Evolutionary conservation across 2,888 invertebrate genomes (phyloP).

Genomic region (Anarsia innoxiella): DNA sequence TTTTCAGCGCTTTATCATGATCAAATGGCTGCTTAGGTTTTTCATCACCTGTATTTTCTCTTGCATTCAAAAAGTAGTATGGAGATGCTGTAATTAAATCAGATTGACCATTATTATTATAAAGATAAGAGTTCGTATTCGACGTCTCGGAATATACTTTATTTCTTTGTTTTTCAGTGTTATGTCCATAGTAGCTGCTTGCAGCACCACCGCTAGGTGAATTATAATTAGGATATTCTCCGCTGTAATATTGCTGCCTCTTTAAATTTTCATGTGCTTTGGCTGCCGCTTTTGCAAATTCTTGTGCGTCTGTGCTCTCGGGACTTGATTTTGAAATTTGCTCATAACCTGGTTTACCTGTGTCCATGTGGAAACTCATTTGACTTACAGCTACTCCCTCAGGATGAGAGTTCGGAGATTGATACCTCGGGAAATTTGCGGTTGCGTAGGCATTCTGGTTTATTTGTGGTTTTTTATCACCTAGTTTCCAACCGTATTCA

Average conservation of each 20-base stretch:
- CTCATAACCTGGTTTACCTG: conserved; percentile 45
- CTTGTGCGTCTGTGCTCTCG: conserved; percentile 50
- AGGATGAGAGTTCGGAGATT: conserved; percentile 34
- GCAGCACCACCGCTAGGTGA: conserved; percentile 21
- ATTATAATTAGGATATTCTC: conserved; percentile 27
- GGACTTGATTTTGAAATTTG: conserved; percentile 48
- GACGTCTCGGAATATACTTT: conserved; percentile 34
- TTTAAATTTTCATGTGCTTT: conserved; percentile 60
- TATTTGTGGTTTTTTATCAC: conserved; percentile 46
- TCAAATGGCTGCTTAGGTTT: conserved; percentile 59
- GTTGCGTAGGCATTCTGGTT: conserved; percentile 25
- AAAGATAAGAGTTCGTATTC: conserved; percentile 32
- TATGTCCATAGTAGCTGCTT: conserved; percentile 29
- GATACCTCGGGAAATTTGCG: conserved; percentile 41
- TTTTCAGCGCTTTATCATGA: conserved; percentile 65
- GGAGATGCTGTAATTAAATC: conserved; percentile 56
- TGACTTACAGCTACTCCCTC: conserved; percentile 49
- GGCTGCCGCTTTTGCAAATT: conserved; percentile 62
- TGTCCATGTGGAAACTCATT: conserved; percentile 60
- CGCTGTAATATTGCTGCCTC: conserved; percentile 33
- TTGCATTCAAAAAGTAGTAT: conserved; percentile 39
- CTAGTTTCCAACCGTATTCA: conserved; percentile 67
- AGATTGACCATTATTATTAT: conserved; percentile 32
- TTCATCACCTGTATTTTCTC: conserved; percentile 38
- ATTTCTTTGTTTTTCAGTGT: conserved; percentile 41